Percentiles rank a stretch among this genome's conserved stretches.
These are phyloP conservation scores for Motacilla tschutschensis DNA, from an alignment of 2,113 vertebrate species.

Conservation along the genomic window DNA sequence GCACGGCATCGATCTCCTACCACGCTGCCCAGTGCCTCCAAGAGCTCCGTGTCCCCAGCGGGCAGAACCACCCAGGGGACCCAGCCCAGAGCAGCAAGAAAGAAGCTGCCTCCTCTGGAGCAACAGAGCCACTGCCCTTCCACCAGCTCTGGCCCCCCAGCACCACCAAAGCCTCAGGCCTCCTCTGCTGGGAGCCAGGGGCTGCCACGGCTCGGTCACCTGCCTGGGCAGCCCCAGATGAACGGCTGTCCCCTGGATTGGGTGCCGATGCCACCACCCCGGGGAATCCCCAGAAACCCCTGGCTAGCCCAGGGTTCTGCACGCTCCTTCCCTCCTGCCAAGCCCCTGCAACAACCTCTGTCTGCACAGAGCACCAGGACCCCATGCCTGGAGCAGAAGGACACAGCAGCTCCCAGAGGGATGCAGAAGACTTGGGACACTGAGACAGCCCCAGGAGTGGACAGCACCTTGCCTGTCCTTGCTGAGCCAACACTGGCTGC, in stretches of 20 bases:
- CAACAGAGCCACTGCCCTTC: not conserved
- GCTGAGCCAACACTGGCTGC: not conserved
- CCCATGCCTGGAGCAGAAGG: not conserved
- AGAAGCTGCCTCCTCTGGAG: not conserved
- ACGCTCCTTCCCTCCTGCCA: not conserved
- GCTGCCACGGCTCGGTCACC: fast-evolving
- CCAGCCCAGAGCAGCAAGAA: not conserved
- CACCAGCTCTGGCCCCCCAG: not conserved
- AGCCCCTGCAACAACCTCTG: not conserved
- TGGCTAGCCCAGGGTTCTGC: not conserved
- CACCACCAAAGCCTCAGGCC: not conserved
- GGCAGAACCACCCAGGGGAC: not conserved
- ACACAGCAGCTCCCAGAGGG: not conserved
- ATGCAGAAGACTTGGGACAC: not conserved
- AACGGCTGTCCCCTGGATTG: not conserved
- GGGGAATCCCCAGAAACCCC: not conserved
- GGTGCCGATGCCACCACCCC: not conserved
- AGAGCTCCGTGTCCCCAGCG: fast-evolving
- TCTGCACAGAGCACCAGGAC: not conserved
- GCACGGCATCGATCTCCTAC: not conserved
- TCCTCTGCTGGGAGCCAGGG: not conserved
- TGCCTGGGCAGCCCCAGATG: not conserved
- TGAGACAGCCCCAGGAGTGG: not conserved
- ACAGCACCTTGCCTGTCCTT: not conserved
- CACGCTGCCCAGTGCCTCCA: not conserved